Base-by-base conservation (phyloP, 2,888 invertebrate genomes). In the Pteria penguin region DNA sequence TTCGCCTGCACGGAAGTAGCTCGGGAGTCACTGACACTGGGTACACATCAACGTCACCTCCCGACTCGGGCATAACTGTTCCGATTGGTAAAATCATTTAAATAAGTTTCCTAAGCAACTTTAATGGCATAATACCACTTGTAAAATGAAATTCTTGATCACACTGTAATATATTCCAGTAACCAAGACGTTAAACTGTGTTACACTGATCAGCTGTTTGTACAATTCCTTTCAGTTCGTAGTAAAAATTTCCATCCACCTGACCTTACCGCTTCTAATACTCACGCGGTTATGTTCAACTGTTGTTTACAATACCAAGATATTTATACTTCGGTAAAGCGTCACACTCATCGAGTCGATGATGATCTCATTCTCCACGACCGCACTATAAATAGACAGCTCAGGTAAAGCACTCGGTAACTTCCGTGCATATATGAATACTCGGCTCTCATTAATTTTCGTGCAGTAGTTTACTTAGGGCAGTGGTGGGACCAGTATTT, bases 1-100 rank as follows among this genome's bases (percentile, higher is more conserved):
- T 73, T 61, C 84, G 66, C 8, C 83, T 62, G 22, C 76, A 72
- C 22, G 72, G 73, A 2, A 69, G 60, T 27, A 65, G 33, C 11
- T 78, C 80, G 67, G 72, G 33, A 57, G 76, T 77, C n/a, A 77
- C 45, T 72, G 81, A 74, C 54, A 82, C 76, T 24, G 87, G 88
- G 36, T 88, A 75, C 29, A 89, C 82, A 67, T 88, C 87, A 24
- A 89, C 78, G 66, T 88, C 87, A 45, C 87, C 87, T 57, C 87
- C 87, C 5, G 86, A 86, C 72, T 88, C 89, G 73, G 89, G 89
- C 89, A 89, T 89, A 31, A 60, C 61, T 32, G 31, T 31, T 22
- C 33, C 22, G 5, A 22, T 36, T 4, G 26, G 36, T 24, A 18
- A 58, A 58, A 24, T 26, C 58, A 58, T 24, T 58, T 24, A 57